These are phyloP conservation scores for Eubucco bourcierii DNA, from an alignment of 2,113 vertebrate genomes.

Conservation along the genomic window DNA sequence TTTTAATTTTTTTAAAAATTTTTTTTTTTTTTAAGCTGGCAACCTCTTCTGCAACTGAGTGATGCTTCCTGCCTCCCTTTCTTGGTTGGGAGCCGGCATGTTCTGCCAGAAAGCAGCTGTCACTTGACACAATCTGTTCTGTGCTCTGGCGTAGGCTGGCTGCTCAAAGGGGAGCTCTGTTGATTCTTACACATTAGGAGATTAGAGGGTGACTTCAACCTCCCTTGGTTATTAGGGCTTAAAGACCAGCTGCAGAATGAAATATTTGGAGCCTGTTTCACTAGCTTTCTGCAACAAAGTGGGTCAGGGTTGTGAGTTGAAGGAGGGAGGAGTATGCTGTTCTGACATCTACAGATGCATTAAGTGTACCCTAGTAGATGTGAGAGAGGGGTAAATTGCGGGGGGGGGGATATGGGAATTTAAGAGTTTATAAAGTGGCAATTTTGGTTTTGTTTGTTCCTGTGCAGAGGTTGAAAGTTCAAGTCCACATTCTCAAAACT, in stretches of 20 bases:
- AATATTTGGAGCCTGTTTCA: slow-evolving; percentile 41
- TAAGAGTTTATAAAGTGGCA: background rate
- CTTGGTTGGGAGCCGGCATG: slow-evolving; percentile 30
- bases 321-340: background rate
- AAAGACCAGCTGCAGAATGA: slow-evolving; percentile 56
- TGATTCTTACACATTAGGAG: slow-evolving; percentile 65
- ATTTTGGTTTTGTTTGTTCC: background rate
- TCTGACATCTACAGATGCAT: background rate
- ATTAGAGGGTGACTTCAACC: slow-evolving; percentile 63
- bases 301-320: background rate
- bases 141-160: slow-evolving; percentile 47
- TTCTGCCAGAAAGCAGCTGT: slow-evolving; percentile 58
- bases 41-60: slow-evolving; percentile 29
- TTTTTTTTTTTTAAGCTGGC: slow-evolving; percentile 10
- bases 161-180: slow-evolving; percentile 70
- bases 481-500: background rate
- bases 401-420: too few species aligned
- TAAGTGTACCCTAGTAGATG: rapidly evolving
- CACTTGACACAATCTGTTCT: slow-evolving; percentile 66
- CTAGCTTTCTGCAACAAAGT: background rate
- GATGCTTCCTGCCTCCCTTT: slow-evolving; percentile 59
- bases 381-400: background rate
- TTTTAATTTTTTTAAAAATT: background rate
- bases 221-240: slow-evolving; percentile 62
- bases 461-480: background rate